Evolutionary conservation across 2,888 invertebrate species (phyloP).

Genomic region (Brachyptera risi): DNA sequence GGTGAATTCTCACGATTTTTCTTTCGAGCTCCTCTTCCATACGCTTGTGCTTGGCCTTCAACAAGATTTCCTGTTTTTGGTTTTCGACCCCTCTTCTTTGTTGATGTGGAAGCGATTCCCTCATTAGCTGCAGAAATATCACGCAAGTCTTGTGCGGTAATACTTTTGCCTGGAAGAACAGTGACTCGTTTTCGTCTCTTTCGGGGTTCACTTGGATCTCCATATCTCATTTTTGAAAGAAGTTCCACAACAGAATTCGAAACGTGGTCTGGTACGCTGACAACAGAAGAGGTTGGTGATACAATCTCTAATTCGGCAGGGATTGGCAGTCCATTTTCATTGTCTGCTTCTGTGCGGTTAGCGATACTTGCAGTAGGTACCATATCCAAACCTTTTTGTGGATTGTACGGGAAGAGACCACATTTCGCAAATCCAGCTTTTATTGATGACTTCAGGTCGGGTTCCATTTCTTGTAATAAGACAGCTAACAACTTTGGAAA

Average conservation of each 20-base stretch:
- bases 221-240: background rate
- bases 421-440: background rate
- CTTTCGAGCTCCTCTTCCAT: too few species aligned
- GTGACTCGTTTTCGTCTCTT: background rate
- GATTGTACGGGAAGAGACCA: background rate
- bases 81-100: too few species aligned
- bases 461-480: background rate
- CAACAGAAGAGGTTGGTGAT: too few species aligned
- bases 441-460: too few species aligned
- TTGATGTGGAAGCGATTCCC: too few species aligned
- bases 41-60: too few species aligned
- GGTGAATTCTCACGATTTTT: background rate
- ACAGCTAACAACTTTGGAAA: background rate
- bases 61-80: too few species aligned
- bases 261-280: too few species aligned
- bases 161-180: background rate
- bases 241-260: background rate
- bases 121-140: too few species aligned
- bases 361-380: background rate
- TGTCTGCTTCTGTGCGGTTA: too few species aligned
- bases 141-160: background rate
- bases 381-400: background rate
- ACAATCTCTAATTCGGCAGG: too few species aligned
- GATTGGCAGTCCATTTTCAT: too few species aligned
- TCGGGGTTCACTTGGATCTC: background rate